Percentiles rank a stretch among this genome's conserved stretches.
Conservation (phyloP, 2,888 invertebrate genomes). For the Hypolimnas misippus region DNA sequence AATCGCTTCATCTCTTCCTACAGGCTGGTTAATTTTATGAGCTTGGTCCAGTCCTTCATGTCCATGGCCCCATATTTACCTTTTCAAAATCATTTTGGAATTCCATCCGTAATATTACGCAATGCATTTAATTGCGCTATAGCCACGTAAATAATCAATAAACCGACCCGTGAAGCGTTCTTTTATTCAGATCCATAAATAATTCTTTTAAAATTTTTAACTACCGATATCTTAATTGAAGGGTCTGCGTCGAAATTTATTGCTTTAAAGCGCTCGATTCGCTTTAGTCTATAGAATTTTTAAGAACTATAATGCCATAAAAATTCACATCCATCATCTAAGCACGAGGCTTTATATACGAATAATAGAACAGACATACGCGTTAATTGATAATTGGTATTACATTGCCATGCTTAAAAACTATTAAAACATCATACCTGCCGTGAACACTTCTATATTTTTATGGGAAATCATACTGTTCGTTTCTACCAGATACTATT, state of each 20-base stretch:
- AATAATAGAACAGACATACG: neutral
- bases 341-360: neutral
- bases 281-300: constrained; percentile 18
- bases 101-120: too few species aligned
- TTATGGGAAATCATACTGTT: too few species aligned
- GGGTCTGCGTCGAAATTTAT: constrained; percentile 17
- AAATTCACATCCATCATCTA: neutral
- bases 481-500: too few species aligned
- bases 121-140: too few species aligned
- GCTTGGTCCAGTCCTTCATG: too few species aligned
- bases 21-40: too few species aligned
- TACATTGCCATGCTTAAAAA: neutral
- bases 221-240: constrained; percentile 2
- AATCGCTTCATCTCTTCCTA: too few species aligned
- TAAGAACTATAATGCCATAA: constrained; percentile 24
- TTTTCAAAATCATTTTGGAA: too few species aligned
- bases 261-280: constrained; percentile 16
- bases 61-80: too few species aligned
- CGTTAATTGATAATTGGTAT: neutral
- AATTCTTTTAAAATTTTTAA: neutral
- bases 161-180: neutral
- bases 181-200: neutral
- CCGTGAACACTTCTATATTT: too few species aligned
- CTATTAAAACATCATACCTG: too few species aligned
- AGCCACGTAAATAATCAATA: neutral